Percentiles rank a stretch among this genome's conserved stretches.
These are phyloP conservation scores for Macrosiphum euphorbiae DNA, from an alignment of 2,888 invertebrate genomes.

Conservation along the genomic window DNA sequence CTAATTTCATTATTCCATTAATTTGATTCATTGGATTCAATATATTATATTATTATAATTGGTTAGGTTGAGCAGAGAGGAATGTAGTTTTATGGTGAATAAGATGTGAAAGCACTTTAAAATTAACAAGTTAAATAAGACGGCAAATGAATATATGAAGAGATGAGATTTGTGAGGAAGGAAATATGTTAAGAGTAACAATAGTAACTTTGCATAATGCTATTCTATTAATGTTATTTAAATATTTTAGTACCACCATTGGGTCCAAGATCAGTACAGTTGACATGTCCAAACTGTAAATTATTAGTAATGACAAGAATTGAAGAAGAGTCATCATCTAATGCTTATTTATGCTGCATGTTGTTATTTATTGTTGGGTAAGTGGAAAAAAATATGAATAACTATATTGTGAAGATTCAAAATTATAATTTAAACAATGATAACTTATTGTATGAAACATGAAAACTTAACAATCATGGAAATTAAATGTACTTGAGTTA, in stretches of 20 bases:
- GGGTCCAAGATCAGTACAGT: background rate
- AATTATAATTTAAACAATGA: background rate
- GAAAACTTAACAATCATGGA: background rate
- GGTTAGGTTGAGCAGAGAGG: background rate
- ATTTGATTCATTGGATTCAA: background rate
- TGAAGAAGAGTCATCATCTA: conserved; percentile 27
- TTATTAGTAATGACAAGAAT: background rate
- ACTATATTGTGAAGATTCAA: background rate
- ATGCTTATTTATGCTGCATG: conserved; percentile 48
- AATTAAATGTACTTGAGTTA: background rate
- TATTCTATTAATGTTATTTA: background rate
- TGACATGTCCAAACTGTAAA: conserved; percentile 44
- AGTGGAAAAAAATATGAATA: conserved; percentile 16
- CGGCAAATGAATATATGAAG: background rate
- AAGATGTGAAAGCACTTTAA: background rate
- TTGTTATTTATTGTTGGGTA: conserved; percentile 41
- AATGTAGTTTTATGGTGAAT: background rate
- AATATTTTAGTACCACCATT: conserved; percentile 50
- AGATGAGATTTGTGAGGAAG: background rate
- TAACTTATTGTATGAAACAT: background rate
- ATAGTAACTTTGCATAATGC: background rate
- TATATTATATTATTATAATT: background rate
- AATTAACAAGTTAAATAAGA: background rate
- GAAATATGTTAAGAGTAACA: background rate
- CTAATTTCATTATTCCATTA: background rate